Percentiles rank a stretch among this genome's conserved stretches.
These are phyloP conservation scores for Homarus gammarus DNA, from an alignment of 2,888 invertebrate genomes.

Conservation along the genomic window DNA sequence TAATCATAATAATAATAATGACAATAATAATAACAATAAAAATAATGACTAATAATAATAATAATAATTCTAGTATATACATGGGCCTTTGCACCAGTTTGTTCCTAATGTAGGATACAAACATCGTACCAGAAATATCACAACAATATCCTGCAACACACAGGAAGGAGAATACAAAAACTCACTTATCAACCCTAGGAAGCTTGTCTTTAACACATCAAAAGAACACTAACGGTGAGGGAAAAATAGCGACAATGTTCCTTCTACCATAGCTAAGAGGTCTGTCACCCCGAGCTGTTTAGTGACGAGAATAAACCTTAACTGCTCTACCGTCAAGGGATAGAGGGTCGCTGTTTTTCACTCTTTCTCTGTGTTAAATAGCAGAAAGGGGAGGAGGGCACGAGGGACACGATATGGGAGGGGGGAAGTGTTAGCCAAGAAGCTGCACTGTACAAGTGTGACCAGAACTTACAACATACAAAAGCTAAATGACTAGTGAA, in stretches of 20 bases:
- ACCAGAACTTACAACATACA: slow-evolving; percentile 34
- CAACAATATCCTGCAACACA: slow-evolving; percentile 21
- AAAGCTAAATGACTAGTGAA: slow-evolving; percentile 53
- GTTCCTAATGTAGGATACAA: slow-evolving; percentile 32
- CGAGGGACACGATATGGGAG: neutral
- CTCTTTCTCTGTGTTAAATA: neutral
- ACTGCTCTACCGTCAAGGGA: neutral
- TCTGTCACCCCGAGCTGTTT: no score
- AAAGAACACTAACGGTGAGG: neutral
- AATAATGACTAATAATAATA: no score
- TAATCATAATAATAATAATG: no score
- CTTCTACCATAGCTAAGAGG: no score
- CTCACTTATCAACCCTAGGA: neutral
- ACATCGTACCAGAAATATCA: slow-evolving; percentile 34
- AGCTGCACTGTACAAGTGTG: slow-evolving; percentile 5
- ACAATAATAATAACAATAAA: no score
- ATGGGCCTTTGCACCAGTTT: slow-evolving; percentile 2
- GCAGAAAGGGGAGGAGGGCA: neutral
- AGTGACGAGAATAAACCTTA: no score
- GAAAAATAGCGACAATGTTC: neutral
- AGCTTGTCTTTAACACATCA: neutral
- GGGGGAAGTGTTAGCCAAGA: neutral
- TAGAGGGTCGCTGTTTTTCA: neutral
- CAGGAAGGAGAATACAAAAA: slow-evolving; percentile 25
- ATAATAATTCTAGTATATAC: no score